Evolutionary conservation across 2,888 invertebrate species (phyloP).

Genomic region (Yponomeuta plumbellus): DNA sequence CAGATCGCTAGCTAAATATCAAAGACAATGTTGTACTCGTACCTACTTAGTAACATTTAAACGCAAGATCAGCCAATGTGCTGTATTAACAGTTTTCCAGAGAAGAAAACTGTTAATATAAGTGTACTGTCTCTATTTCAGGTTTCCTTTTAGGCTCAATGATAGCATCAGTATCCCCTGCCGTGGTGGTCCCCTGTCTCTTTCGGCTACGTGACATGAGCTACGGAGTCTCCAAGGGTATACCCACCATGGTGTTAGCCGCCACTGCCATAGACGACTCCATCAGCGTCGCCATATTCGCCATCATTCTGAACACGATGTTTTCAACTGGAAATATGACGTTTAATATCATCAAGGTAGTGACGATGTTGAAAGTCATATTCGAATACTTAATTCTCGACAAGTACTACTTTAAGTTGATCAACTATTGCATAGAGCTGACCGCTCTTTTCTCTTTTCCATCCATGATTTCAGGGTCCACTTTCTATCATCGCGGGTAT

Average conservation of each 20-base stretch:
- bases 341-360: conserved; percentile 79
- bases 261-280: conserved; percentile 93
- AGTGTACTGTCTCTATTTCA: conserved; percentile 33
- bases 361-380: too few relatives aligned
- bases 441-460: background rate
- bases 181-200: conserved; percentile 92
- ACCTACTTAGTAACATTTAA: too few relatives aligned
- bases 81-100: too few relatives aligned
- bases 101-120: too few relatives aligned
- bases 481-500: conserved; percentile 83
- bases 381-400: too few relatives aligned
- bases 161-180: conserved; percentile 92
- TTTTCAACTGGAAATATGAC: conserved; percentile 81
- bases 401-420: too few relatives aligned
- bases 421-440: too few relatives aligned
- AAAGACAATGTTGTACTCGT: too few relatives aligned
- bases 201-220: conserved; percentile 83
- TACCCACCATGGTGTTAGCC: conserved; percentile 91
- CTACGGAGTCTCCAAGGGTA: conserved; percentile 89
- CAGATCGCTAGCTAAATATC: too few relatives aligned
- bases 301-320: conserved; percentile 87
- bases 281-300: conserved; percentile 90
- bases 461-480: conserved; percentile 70
- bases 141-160: conserved; percentile 84
- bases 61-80: too few relatives aligned